Conservation (phyloP, 2,113 vertebrate species). For the Bos javanicus region DNA sequence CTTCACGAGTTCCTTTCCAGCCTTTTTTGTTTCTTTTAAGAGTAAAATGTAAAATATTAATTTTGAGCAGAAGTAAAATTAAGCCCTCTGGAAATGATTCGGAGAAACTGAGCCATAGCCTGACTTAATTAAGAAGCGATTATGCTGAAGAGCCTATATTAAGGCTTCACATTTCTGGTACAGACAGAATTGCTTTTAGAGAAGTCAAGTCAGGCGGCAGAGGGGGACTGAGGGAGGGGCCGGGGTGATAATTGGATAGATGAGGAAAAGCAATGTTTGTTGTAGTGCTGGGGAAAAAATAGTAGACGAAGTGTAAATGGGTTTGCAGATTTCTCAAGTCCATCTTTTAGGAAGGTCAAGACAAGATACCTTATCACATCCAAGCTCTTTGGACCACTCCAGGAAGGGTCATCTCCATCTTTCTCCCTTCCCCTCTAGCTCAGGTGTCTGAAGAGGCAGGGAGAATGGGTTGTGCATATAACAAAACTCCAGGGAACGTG, state of each 20-base stretch:
- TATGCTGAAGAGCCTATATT: slow-evolving; percentile 66
- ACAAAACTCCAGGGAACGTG: not conserved
- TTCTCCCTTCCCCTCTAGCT: not conserved
- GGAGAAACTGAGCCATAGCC: slow-evolving; percentile 76
- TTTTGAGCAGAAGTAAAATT: slow-evolving; percentile 81
- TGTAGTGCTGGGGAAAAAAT: not conserved
- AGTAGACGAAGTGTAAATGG: not conserved
- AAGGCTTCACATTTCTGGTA: not conserved
- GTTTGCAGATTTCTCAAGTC: not conserved
- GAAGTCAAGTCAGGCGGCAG: slow-evolving; percentile 24
- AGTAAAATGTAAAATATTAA: slow-evolving; percentile 79
- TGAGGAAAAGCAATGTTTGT: not conserved
- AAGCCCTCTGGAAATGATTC: slow-evolving; percentile 78
- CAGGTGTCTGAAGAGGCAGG: not conserved
- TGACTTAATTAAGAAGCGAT: slow-evolving; percentile 85
- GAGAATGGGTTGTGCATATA: not conserved
- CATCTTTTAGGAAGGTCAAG: not conserved
- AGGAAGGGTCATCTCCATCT: not conserved
- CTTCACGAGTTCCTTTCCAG: not conserved
- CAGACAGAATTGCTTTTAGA: not conserved
- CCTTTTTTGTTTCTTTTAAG: slow-evolving; percentile 62
- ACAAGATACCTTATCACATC: accelerated
- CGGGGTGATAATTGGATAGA: not conserved
- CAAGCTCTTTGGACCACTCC: not conserved
- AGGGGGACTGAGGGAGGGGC: not conserved